Conservation (phyloP, 2,888 invertebrate species). For the Plebejus argus region DNA sequence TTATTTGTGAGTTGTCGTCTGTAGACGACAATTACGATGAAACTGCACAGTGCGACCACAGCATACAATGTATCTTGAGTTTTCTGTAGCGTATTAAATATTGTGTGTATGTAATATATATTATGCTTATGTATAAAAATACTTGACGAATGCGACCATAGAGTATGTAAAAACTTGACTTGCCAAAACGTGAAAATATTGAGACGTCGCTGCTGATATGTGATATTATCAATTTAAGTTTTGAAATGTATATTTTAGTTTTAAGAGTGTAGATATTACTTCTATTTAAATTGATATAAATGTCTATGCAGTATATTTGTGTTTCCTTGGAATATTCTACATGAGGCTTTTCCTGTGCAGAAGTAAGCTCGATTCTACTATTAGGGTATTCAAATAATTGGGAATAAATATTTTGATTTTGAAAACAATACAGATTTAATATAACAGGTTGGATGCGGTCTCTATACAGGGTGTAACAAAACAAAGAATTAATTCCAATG, state of each 20-base stretch:
- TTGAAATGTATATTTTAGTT: slow-evolving; percentile 46
- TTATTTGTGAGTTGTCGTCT: too few relatives aligned
- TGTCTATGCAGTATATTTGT: not conserved
- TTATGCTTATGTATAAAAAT: not conserved
- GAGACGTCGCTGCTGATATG: slow-evolving; percentile 70
- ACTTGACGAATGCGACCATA: slow-evolving; percentile 3
- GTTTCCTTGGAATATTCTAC: not conserved
- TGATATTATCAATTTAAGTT: slow-evolving; percentile 73
- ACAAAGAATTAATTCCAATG: too few relatives aligned
- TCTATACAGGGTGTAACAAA: too few relatives aligned
- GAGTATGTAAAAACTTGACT: slow-evolving; percentile 38
- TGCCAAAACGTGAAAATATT: slow-evolving; percentile 50
- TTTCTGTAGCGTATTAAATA: too few relatives aligned
- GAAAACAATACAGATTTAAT: too few relatives aligned
- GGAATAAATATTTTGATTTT: too few relatives aligned
- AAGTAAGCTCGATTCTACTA: not conserved
- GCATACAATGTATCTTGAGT: too few relatives aligned
- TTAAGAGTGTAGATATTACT: slow-evolving; percentile 52
- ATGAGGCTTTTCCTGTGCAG: not conserved
- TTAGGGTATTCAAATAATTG: not conserved
- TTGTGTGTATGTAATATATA: too few relatives aligned
- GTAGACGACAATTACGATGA: not conserved
- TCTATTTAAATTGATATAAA: slow-evolving; percentile 33
- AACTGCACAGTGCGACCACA: too few relatives aligned
- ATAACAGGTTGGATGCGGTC: too few relatives aligned